Conservation (phyloP, 2,797 vertebrate species). For the Sebastes reedi region DNA sequence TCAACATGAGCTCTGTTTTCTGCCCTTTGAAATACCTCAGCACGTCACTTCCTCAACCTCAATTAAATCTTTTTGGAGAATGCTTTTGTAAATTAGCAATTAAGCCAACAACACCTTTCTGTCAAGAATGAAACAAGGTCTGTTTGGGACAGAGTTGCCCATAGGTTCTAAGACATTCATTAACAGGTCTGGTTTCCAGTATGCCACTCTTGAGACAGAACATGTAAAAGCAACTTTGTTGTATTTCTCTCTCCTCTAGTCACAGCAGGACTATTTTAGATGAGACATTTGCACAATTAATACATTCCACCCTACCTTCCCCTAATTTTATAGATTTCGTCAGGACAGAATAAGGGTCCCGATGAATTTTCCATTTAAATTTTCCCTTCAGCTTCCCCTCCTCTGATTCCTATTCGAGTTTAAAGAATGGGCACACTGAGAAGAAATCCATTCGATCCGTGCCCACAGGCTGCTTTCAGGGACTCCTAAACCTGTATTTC, state of each 20-base stretch:
- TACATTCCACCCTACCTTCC: slow-evolving; percentile 15
- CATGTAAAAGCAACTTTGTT: neutral
- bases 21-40: slow-evolving; percentile 12
- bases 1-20: neutral
- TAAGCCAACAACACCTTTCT: neutral
- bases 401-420: slow-evolving; percentile 76
- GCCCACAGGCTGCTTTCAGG: slow-evolving; percentile 75
- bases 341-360: slow-evolving; percentile 34
- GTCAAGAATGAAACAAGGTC: neutral
- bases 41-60: neutral
- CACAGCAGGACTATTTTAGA: neutral
- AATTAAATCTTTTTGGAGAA: slow-evolving; percentile 19
- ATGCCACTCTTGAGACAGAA: neutral
- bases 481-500: slow-evolving; percentile 77
- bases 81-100: slow-evolving; percentile 17
- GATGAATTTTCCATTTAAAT: slow-evolving; percentile 63
- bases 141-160: neutral
- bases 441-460: slow-evolving; percentile 77
- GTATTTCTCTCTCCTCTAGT: neutral
- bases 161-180: neutral
- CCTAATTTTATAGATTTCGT: slow-evolving; percentile 54
- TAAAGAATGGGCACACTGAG: slow-evolving; percentile 69
- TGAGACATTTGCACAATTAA: slow-evolving; percentile 56
- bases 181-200: neutral
- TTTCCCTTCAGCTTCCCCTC: slow-evolving; percentile 43